phyloP scores from a whole-genome alignment of 2,113 vertebrate species.

The Pterophyllum scalare region DNA sequence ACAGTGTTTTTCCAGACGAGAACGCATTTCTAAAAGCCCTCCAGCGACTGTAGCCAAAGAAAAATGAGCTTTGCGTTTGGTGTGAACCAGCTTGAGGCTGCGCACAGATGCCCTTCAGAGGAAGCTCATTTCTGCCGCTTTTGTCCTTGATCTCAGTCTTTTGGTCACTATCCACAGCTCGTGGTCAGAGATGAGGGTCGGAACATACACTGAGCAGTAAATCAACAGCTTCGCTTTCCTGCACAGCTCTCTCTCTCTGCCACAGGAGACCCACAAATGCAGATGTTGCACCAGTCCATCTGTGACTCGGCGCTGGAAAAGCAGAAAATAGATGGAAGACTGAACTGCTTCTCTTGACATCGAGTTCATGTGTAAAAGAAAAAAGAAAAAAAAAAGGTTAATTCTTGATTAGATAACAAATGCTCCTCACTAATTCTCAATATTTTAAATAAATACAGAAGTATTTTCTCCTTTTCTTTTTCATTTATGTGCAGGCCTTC shows the following conservation, averaged over 20 bases:
- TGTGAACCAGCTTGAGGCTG: too few species aligned
- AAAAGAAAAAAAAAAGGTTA: not conserved
- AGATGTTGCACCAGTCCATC: not conserved
- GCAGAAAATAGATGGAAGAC: not conserved
- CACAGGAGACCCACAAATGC: not conserved
- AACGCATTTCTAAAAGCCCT: not conserved
- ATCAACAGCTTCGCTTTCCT: too few species aligned
- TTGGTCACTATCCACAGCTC: not conserved
- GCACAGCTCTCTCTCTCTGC: not conserved
- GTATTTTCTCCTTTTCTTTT: not conserved
- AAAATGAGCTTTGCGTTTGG: too few species aligned
- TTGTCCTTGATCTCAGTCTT: not conserved
- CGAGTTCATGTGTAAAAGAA: not conserved
- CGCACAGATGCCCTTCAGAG: too few species aligned
- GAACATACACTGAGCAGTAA: not conserved
- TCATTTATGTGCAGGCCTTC: too few species aligned
- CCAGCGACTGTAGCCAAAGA: not conserved
- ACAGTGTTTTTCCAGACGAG: too few species aligned
- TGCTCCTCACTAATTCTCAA: not conserved
- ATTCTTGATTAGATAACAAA: not conserved
- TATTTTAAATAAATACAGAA: not conserved
- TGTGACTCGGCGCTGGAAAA: not conserved
- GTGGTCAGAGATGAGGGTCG: not conserved
- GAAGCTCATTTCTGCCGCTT: not conserved
- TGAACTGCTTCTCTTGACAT: not conserved